Base-by-base conservation (phyloP, 2,113 vertebrate species). In the Ochotona curzoniae region DNA sequence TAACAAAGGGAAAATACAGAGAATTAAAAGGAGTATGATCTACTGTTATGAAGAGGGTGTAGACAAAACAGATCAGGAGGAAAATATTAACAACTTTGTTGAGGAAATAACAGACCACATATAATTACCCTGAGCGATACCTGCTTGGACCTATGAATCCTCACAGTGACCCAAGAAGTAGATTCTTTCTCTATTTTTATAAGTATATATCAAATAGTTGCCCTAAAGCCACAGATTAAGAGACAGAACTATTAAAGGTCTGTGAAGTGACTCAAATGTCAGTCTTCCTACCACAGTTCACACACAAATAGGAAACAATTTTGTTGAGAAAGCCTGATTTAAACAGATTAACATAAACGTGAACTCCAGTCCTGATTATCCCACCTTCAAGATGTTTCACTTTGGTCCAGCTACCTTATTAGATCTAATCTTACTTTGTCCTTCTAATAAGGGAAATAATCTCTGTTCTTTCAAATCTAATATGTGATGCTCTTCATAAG, bases 391-490 rank as follows among this genome's bases (percentile, higher is more conserved):
- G 8, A 64, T 32, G 1, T 69, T 38, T 89, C 30, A 35, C 73
- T 49, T 92, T 92, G 32, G 70, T 87, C 54, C 85, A 86, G 14
- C 7, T 28, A 63, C 14, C 83, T 74, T 88, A 88, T 78, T 57
- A 63, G 60, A 87, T 90, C 30, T 78, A 1, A 10, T 26, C 32
- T 82, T 32, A 74, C 7, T 90, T 92, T 15, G 28, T 66, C n/a
- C 32, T 14, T 54, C 74, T 88, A 88, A 80, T 61, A 79, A 92
- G 66, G 26, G 1, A 79, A 82, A 82, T 83, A 23, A 74, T 47
- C 3, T 80, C 17, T 32, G 44, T 5, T 47, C 1, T 26, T 80
- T 86, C 78, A 85, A n/a, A 20, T 49, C 35, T 88, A 30, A 73
- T 25, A 30, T 7, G 17, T 32, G 32, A 47, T 25, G 47, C 23